Base-by-base conservation (phyloP, 2,113 vertebrate species). In the Notothenia coriiceps region DNA sequence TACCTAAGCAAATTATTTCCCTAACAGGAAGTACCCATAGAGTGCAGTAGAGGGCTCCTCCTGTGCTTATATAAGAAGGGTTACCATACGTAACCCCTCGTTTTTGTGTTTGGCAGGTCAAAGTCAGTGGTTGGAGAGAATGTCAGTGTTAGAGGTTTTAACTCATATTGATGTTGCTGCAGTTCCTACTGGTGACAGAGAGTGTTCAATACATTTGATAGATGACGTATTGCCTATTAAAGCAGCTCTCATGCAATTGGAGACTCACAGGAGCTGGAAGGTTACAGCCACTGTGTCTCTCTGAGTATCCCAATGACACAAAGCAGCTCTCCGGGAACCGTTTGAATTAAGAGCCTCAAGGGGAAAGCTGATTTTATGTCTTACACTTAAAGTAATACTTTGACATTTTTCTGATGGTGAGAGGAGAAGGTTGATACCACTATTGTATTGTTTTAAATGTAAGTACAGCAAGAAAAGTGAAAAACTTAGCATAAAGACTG, bases 141-240 rank as follows among this genome's bases (percentile, higher is more conserved):
- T 64, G 50, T 20, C 40, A 15, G 22, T 40, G 40, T 55, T 60
- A 56, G 44, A 55, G 52, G 40, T 54, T 67, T 64, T 29, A 72
- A 79, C 15, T 79, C 40, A 11, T 68, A 56, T 78, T 49, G 73
- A 83, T 61, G 52, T 57, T 44, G 44, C 47, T 59, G 47, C 73
- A 44, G 51, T 10, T 72, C 49, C 63, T 50, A 1, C 59, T 43
- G 65, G 46, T 80, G 70, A 83, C 66, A 49, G 61, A 68, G 59
- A 77, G 63, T n/a, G 15, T 64, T 78, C 68, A 51, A 83, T 74
- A 80, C 61, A 72, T 60, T 65, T 61, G 74, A 83, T 25, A 60
- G 69, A 62, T 74, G 81, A 90, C 72, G 65, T 72, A 59, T 70
- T 80, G 83, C 69, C 54, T 66, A 50, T 47, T 60, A 67, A 49